A percentile compares a stretch with the other conserved stretches of the same genome.
Evolutionary conservation across 1,140 invertebrate genomes (phyloP).

Genomic region (Philopotamus ludificatus): DNA sequence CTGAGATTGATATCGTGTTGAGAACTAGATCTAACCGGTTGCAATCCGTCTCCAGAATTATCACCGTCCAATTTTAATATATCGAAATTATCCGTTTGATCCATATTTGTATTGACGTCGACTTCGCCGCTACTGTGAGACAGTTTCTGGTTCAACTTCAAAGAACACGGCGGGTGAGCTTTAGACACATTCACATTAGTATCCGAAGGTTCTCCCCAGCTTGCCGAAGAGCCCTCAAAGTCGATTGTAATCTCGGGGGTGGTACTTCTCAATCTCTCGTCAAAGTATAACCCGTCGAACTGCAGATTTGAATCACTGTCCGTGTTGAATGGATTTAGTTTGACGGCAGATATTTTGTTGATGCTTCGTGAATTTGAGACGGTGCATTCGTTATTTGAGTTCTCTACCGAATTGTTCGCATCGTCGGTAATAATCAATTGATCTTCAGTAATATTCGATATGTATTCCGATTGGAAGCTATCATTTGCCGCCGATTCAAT

Average conservation of each 20-base stretch:
- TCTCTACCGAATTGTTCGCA: constrained; percentile 2
- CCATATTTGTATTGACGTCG: constrained; percentile 43
- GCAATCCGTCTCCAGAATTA: constrained; percentile 11
- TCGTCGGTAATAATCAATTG: constrained; percentile 13
- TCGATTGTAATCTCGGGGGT: constrained; percentile 68
- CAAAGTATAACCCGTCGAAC: constrained; percentile 16
- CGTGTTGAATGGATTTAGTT: constrained; percentile 57
- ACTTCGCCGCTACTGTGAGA: constrained; percentile 71
- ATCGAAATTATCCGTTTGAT: constrained; percentile 37
- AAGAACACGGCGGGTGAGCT: constrained; percentile 53
- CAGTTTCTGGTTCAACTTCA: constrained; percentile 61
- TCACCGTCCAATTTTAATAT: constrained; percentile 9
- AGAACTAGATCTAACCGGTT: constrained; percentile 62
- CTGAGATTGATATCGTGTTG: constrained; percentile 64
- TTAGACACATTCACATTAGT: constrained; percentile 36
- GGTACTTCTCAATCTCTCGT: constrained; percentile 48
- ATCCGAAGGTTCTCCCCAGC: constrained; percentile 38
- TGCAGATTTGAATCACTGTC: constrained; percentile 36
- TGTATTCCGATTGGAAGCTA: constrained; percentile 20
- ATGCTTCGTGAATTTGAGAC: constrained; percentile 32
- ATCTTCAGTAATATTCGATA: neutral
- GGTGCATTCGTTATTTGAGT: neutral
- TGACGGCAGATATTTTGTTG: constrained; percentile 47
- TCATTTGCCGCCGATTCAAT: constrained; percentile 46
- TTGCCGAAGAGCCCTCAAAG: constrained; percentile 40